Percentiles rank a stretch among this genome's conserved stretches.
Conservation (phyloP, 1,140 invertebrate species). For the Phymorhynchus buccinoides region DNA sequence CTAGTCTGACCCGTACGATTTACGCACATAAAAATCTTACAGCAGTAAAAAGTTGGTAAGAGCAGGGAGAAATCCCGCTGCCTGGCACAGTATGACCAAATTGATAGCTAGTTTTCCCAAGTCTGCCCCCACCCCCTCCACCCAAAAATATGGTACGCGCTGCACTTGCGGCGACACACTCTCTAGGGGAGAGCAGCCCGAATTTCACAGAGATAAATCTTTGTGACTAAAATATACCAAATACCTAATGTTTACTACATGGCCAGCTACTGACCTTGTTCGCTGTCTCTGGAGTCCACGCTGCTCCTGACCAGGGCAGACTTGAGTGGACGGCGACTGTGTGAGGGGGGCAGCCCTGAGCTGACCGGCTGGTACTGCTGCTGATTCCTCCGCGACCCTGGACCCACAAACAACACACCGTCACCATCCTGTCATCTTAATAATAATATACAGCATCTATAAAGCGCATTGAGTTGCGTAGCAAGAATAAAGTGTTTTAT, state of each 20-base stretch:
- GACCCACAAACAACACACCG: background rate
- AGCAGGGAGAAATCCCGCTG: no score
- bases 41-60: no score
- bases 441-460: no score
- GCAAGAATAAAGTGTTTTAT: no score
- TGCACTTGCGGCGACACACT: background rate
- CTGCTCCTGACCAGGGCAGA: constrained; percentile 29
- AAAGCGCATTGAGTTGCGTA: no score
- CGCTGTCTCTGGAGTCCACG: constrained; percentile 27
- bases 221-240: background rate
- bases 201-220: no score
- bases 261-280: constrained; percentile 4
- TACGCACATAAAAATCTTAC: no score
- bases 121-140: no score
- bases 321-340: constrained; percentile 26
- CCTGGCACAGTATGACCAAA: no score
- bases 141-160: background rate
- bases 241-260: background rate
- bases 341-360: constrained; percentile 16
- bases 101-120: no score
- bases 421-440: background rate
- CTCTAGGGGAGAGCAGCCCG: background rate
- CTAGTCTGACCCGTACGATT: no score
- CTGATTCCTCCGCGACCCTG: constrained; percentile 17
- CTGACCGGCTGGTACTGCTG: constrained; percentile 38